phyloP scores from a whole-genome alignment of 2,797 vertebrate genomes.

The Gymnoscopelus microlampas region DNA sequence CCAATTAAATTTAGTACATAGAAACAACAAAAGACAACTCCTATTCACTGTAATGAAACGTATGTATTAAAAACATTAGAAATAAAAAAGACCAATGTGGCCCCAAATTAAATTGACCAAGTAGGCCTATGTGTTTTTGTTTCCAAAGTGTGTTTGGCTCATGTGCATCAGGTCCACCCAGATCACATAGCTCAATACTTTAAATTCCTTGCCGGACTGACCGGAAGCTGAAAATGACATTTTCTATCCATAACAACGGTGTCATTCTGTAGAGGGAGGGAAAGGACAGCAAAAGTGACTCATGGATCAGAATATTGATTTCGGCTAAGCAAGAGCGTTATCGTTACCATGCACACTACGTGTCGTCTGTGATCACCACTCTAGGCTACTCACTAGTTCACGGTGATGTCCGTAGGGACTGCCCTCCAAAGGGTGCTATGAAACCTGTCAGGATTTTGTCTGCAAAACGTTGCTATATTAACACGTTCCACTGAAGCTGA shows the following conservation, averaged over 20 bases:
- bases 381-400: conserved; percentile 41
- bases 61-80: conserved; percentile 11
- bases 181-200: conserved; percentile 3
- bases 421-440: conserved; percentile 53
- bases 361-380: conserved; percentile 38
- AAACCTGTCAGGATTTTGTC: conserved; percentile 54
- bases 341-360: conserved; percentile 59
- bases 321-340: conserved; percentile 53
- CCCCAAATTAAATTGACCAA: conserved; percentile 22
- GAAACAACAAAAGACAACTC: conserved; percentile 24
- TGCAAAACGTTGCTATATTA: conserved; percentile 53
- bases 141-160: no score
- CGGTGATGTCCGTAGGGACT: conserved; percentile 39
- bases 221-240: conserved; percentile 35
- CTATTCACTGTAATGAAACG: conserved; percentile 42
- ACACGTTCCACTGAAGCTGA: conserved; percentile 50
- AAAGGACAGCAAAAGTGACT: conserved; percentile 51
- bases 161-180: conserved; percentile 26
- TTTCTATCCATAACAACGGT: conserved; percentile 43
- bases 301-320: conserved; percentile 75
- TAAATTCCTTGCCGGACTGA: conserved; percentile 33
- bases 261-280: conserved; percentile 35
- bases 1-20: conserved; percentile 32
- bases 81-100: no score
- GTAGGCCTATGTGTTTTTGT: neutral